A percentile compares a stretch with the other conserved stretches of the same genome.
Evolutionary conservation across 64 coral and sea anemone genomes (phyloP).

Genomic region (Platygyra sinensis): DNA sequence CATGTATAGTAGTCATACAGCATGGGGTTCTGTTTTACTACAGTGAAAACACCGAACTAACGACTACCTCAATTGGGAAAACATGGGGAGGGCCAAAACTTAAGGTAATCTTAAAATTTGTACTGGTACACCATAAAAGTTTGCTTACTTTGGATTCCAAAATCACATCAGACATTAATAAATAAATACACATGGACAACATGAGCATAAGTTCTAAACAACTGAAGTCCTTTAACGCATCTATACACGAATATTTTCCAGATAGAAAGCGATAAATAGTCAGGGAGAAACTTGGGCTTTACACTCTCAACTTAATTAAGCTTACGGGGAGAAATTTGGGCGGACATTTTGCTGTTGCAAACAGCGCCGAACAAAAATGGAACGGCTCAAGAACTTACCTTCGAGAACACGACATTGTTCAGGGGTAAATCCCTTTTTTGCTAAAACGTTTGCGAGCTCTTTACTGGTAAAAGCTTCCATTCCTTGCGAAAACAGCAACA

Average conservation of each 20-base stretch:
- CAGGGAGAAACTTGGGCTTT: conserved; percentile 13
- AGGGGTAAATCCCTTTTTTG: conserved; percentile 12
- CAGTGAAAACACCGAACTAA: too few species aligned
- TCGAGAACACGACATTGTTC: conserved; percentile 9
- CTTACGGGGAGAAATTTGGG: conserved; percentile 2
- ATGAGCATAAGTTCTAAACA: too few species aligned
- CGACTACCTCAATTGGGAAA: too few species aligned
- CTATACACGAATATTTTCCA: neutral
- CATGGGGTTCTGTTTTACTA: too few species aligned
- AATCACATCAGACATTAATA: too few species aligned
- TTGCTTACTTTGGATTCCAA: too few species aligned
- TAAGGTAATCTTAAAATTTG: too few species aligned
- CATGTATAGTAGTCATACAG: too few species aligned
- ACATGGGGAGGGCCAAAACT: too few species aligned
- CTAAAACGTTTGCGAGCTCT: conserved; percentile 13
- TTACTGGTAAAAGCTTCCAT: neutral
- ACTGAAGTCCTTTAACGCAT: neutral
- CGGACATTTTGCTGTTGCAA: neutral
- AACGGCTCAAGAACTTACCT: neutral
- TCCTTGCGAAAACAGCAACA: neutral
- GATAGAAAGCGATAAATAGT: neutral
- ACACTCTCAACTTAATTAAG: neutral
- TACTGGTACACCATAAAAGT: too few species aligned
- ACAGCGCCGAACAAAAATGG: neutral
- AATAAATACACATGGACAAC: too few species aligned